Percentiles rank a stretch among this genome's conserved stretches.
phyloP scores from a whole-genome alignment of 2,888 invertebrate species.

The Petrolisthes manimaculis region DNA sequence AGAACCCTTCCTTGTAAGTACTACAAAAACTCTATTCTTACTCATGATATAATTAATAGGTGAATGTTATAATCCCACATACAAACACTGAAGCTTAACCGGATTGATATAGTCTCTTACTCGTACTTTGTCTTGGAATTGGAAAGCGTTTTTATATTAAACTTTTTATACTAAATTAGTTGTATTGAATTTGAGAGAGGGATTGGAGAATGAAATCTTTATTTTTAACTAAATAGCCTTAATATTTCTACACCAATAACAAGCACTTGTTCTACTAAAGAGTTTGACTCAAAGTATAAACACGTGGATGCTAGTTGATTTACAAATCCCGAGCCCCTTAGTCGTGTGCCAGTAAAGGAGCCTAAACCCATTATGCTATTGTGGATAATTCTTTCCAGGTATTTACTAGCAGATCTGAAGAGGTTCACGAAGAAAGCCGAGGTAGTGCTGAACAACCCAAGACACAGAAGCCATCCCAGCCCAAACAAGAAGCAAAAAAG shows the following conservation, averaged over 20 bases:
- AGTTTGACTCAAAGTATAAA: constrained; percentile 33
- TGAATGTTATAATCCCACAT: constrained; percentile 38
- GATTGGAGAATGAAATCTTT: constrained; percentile 34
- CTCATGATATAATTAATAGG: constrained; percentile 25
- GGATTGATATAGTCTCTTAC: constrained; percentile 36
- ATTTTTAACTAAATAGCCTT: constrained; percentile 44
- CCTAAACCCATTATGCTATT: constrained; percentile 6
- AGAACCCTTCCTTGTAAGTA: constrained; percentile 48
- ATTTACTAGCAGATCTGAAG: constrained; percentile 63
- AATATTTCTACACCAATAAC: constrained; percentile 43
- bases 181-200: constrained; percentile 41
- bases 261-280: constrained; percentile 53
- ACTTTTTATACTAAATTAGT: constrained; percentile 54
- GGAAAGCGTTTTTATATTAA: constrained; percentile 20
- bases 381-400: constrained; percentile 47
- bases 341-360: background rate
- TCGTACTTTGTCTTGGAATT: constrained; percentile 13
- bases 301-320: background rate
- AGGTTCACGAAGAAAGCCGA: constrained; percentile 53
- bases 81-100: constrained; percentile 49
- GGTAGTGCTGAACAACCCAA: constrained; percentile 39
- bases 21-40: background rate
- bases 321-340: background rate
- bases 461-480: constrained; percentile 24
- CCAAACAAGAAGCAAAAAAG: constrained; percentile 21